Evolutionary conservation across 2,888 invertebrate genomes (phyloP), one percentile per base, ranked within the genome.

Genomic region (Chaitophorus viminalis): DNA sequence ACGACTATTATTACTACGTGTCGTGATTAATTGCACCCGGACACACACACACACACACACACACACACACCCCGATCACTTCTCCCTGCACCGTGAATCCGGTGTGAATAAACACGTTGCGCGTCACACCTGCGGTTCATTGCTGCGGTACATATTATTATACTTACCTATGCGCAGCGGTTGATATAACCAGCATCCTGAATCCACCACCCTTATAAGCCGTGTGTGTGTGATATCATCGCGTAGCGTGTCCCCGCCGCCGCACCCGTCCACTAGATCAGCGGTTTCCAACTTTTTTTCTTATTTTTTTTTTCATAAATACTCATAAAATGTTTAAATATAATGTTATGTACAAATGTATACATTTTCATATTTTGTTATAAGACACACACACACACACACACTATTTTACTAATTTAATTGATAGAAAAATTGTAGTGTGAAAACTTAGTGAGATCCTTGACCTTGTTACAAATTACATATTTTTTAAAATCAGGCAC

Each of bases 41-140:
- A 1, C 60, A 9, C 54, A 60, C n/a, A 46, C 52, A 52, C n/a
- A n/a, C n/a, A n/a, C n/a, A n/a, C n/a, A 1, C 60, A 9, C 54
- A 60, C n/a, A 46, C 77, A 60, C 60, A 60, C 60, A 60, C 25
- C 36, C 21, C 39, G 39, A 39, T n/a, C 11, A 21, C 11, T 6
- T 29, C 36, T 18, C 17, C 9, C 17, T 18, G 21, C 74, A 46
- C 74, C 74, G 74, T 9, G 36, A 39, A 72, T 14, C 81, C 77
- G 54, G 74, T 87, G 79, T 87, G 87, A 86, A 86, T 78, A 78
- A 86, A 86, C 79, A 81, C 87, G 60, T 79, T 46, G 86, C 39
- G 79, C 54, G 70, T 79, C 70, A 29, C 87, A 87, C 87, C 87
- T 87, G 86, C 78, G 74, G 74, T 87, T 60, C 81, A 60, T 18